Evolutionary conservation across 2,113 vertebrate species (phyloP).

Genomic region (Trichechus manatus): DNA sequence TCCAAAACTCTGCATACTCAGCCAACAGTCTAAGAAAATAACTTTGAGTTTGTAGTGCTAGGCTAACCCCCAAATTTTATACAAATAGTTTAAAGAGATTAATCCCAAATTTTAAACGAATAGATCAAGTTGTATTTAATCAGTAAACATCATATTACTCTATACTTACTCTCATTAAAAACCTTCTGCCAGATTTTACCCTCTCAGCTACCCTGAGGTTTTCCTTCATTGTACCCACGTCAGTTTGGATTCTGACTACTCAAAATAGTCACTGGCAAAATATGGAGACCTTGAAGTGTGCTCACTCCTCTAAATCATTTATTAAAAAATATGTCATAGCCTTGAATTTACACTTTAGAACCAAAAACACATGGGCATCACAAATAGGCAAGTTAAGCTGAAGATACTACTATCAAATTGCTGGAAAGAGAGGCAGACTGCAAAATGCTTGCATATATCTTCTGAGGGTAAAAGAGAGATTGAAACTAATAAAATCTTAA

Average conservation of each 20-base stretch:
- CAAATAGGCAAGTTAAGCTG: neutral
- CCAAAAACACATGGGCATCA: neutral
- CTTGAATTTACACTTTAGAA: slow-evolving; percentile 47
- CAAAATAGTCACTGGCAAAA: slow-evolving; percentile 55
- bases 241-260: slow-evolving; percentile 7
- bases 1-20: slow-evolving; percentile 33
- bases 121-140: slow-evolving; percentile 32
- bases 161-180: slow-evolving; percentile 35
- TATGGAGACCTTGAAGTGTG: neutral
- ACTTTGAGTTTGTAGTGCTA: neutral
- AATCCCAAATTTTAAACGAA: slow-evolving; percentile 38
- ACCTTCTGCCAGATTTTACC: neutral
- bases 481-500: slow-evolving; percentile 34
- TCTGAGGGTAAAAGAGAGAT: neutral
- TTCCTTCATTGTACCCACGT: neutral
- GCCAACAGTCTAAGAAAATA: slow-evolving; percentile 40
- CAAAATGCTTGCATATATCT: slow-evolving; percentile 18
- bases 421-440: neutral
- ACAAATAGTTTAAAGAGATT: slow-evolving; percentile 7
- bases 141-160: neutral
- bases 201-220: slow-evolving; percentile 35
- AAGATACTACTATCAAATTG: neutral
- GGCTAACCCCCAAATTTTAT: slow-evolving; percentile 14
- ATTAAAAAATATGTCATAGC: slow-evolving; percentile 51
- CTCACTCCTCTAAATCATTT: neutral